These are phyloP conservation scores for Platichthys stellatus DNA, from an alignment of 2,113 vertebrate species.

Conservation along the genomic window DNA sequence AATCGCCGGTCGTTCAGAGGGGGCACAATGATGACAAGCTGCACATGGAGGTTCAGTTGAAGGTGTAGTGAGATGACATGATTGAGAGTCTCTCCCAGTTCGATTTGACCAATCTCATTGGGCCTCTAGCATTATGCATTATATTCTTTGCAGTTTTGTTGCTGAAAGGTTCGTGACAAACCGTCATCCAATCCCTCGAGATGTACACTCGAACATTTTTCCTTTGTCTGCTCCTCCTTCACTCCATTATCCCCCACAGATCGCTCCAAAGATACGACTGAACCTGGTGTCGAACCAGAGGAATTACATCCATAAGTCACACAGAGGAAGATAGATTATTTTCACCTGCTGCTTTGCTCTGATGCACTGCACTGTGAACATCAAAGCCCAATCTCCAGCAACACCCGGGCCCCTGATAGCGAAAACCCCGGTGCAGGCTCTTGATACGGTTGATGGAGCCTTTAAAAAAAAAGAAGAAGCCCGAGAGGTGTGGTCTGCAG, in stretches of 20 bases:
- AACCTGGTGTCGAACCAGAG: constrained; percentile 27
- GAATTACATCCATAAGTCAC: constrained; percentile 49
- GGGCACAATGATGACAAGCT: constrained; percentile 37
- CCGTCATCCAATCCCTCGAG: background rate
- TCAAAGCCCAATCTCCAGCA: constrained; percentile 36
- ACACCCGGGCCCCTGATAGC: constrained; percentile 13
- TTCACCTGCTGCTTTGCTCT: constrained; percentile 54
- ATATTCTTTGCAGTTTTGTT: background rate
- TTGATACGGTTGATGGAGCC: constrained; percentile 38
- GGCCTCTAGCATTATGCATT: background rate
- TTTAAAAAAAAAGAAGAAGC: constrained; percentile 10
- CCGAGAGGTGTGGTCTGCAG: constrained; percentile 29
- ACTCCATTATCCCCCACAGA: constrained; percentile 23
- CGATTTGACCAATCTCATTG: background rate
- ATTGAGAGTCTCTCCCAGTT: background rate
- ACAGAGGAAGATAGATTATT: constrained; percentile 56
- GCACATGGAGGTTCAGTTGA: constrained; percentile 16
- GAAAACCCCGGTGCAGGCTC: constrained; percentile 30
- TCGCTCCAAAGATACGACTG: constrained; percentile 16
- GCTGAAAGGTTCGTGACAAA: background rate
- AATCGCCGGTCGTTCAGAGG: constrained; percentile 49
- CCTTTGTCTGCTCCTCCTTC: constrained; percentile 13
- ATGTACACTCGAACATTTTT: constrained; percentile 7
- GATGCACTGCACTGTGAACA: constrained; percentile 43
- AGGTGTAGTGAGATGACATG: background rate